These are phyloP conservation scores for Eurystomus glaucurus DNA, from an alignment of 2,797 vertebrate species.

Conservation along the genomic window DNA sequence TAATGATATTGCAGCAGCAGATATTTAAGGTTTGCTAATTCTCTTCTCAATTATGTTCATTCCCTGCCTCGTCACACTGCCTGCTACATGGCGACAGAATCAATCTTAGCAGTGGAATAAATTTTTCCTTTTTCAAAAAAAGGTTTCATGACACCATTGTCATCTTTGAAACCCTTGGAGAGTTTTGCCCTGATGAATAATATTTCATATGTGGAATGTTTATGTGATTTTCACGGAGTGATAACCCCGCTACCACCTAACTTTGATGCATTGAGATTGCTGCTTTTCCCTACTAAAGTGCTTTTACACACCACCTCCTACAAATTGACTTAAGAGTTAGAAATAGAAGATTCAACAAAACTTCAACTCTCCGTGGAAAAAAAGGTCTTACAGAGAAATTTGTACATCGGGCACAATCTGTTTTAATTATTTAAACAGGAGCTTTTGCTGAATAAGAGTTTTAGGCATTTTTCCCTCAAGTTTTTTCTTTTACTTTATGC, in stretches of 20 bases:
- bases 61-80: conserved; percentile 82
- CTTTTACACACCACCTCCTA: conserved; percentile 85
- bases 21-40: conserved; percentile 97
- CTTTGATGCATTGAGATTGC: conserved; percentile 86
- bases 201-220: conserved; percentile 87
- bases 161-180: conserved; percentile 85
- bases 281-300: conserved; percentile 82
- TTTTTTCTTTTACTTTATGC: conserved; percentile 37
- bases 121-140: conserved; percentile 81
- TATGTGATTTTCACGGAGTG: conserved; percentile 87
- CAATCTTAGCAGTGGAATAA: conserved; percentile 85
- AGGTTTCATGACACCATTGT: conserved; percentile 84
- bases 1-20: conserved; percentile 96
- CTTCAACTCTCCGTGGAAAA: conserved; percentile 72
- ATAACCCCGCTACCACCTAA: conserved; percentile 80
- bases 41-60: conserved; percentile 90
- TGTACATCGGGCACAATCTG: conserved; percentile 69
- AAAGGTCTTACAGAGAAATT: conserved; percentile 67
- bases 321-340: conserved; percentile 86
- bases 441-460: conserved; percentile 67
- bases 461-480: background rate
- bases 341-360: conserved; percentile 82
- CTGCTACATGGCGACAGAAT: conserved; percentile 85
- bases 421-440: conserved; percentile 72
- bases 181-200: conserved; percentile 88